These are phyloP conservation scores for Diplodus sargus DNA, from an alignment of 2,797 vertebrate genomes.

Conservation along the genomic window DNA sequence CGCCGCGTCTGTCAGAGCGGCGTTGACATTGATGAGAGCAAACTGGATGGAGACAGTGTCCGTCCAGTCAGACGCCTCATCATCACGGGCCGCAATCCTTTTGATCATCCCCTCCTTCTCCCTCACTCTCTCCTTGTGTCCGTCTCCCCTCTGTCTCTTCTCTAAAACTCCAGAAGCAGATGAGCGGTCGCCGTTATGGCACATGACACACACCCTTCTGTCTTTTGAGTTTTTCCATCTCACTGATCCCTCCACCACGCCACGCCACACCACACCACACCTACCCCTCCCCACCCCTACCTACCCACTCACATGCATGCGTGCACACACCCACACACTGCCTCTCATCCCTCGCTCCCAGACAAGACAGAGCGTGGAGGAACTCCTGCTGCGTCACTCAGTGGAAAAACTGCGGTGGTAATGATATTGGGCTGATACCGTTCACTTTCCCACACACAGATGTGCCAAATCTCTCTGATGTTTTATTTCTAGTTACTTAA, in stretches of 20 bases:
- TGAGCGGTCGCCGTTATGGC: constrained; percentile 62
- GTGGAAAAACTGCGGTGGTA: constrained; percentile 44
- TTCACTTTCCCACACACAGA: not conserved
- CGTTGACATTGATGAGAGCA: constrained; percentile 81
- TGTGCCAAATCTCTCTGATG: not conserved
- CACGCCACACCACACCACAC: not conserved
- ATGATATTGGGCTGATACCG: constrained; percentile 38
- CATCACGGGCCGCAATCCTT: constrained; percentile 74
- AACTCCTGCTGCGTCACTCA: constrained; percentile 42
- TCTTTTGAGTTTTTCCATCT: constrained; percentile 74
- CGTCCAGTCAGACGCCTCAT: constrained; percentile 73
- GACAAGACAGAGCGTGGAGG: constrained; percentile 24
- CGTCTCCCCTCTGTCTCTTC: constrained; percentile 54
- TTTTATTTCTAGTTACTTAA: not conserved
- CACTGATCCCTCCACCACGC: constrained; percentile 44
- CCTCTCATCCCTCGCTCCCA: constrained; percentile 36
- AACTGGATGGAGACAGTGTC: constrained; percentile 79
- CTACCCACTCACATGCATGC: constrained; percentile 36
- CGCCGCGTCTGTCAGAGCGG: constrained; percentile 57
- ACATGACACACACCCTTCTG: constrained; percentile 71
- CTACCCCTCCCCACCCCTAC: constrained; percentile 1
- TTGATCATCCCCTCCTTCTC: constrained; percentile 74
- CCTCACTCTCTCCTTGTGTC: constrained; percentile 39
- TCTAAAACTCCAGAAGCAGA: constrained; percentile 50
- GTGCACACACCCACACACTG: constrained; percentile 15